These are phyloP conservation scores for Ammodramus savannarum DNA, from an alignment of 2,113 vertebrate genomes.

Conservation along the genomic window DNA sequence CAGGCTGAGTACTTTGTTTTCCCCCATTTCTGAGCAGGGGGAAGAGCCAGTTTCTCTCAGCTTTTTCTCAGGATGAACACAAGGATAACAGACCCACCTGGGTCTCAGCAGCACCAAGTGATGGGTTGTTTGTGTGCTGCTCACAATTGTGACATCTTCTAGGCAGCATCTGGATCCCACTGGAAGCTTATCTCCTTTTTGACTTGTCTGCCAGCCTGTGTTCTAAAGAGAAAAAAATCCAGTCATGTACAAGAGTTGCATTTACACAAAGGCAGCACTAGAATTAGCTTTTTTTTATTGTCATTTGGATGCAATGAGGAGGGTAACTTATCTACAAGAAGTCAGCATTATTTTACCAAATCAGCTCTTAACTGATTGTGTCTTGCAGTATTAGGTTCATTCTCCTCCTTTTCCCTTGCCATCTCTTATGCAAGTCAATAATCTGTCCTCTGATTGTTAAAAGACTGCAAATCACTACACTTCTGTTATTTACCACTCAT, in stretches of 20 bases:
- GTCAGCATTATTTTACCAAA: not conserved
- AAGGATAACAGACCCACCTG: too few relatives aligned
- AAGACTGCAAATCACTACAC: not conserved
- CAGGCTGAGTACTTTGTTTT: not conserved
- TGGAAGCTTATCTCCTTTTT: not conserved
- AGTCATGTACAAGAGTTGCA: not conserved
- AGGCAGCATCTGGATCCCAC: not conserved
- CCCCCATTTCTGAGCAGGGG: not conserved
- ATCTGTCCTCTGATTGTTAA: not conserved
- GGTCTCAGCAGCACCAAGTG: not conserved
- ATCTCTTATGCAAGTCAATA: not conserved
- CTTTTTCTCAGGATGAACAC: rapidly evolving
- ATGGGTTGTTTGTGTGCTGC: not conserved
- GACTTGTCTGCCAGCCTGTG: not conserved
- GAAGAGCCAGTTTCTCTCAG: not conserved
- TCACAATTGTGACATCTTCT: not conserved
- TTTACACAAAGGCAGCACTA: not conserved
- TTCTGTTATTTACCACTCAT: slow-evolving; percentile 40
- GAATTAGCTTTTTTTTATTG: not conserved
- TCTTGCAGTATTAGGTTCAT: not conserved
- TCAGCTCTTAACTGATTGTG: not conserved
- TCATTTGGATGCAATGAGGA: not conserved
- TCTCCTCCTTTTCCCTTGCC: not conserved
- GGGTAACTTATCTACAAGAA: not conserved
- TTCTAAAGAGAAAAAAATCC: not conserved